Conservation (phyloP, 2,888 invertebrate genomes). For the Drosophila planitibia region DNA sequence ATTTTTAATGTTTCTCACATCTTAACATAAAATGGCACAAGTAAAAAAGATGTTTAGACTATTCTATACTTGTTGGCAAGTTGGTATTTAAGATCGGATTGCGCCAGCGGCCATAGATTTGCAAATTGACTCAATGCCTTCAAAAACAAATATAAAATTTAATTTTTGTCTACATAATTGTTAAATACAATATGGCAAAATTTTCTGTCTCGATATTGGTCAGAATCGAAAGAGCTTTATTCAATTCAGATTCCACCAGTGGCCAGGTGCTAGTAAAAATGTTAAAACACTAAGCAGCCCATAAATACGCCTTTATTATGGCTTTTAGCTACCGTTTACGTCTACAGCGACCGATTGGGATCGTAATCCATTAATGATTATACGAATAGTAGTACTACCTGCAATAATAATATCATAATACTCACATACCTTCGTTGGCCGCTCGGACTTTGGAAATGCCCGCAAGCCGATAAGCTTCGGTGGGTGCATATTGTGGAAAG, state of each 20-base stretch:
- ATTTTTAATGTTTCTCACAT: neutral
- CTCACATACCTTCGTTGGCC: slow-evolving; percentile 1
- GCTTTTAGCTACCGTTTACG: slow-evolving; percentile 74
- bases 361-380: slow-evolving; percentile 75
- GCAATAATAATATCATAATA: slow-evolving; percentile 37
- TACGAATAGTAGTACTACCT: slow-evolving; percentile 33
- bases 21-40: neutral
- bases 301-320: slow-evolving; percentile 72
- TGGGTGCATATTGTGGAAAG: slow-evolving; percentile 7
- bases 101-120: neutral
- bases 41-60: neutral
- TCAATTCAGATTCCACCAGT: slow-evolving; percentile 13
- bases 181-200: neutral
- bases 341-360: slow-evolving; percentile 54
- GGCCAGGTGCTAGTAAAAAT: slow-evolving; percentile 33
- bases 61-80: neutral
- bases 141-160: neutral
- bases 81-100: neutral
- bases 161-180: neutral
- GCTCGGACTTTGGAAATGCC: slow-evolving; percentile 39
- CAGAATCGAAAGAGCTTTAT: neutral
- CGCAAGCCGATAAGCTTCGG: slow-evolving; percentile 32
- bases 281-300: slow-evolving; percentile 53
- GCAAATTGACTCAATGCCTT: neutral
- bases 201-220: neutral